Base-by-base conservation (phyloP, 2,113 vertebrate genomes). In the Oostethus manadensis region DNA sequence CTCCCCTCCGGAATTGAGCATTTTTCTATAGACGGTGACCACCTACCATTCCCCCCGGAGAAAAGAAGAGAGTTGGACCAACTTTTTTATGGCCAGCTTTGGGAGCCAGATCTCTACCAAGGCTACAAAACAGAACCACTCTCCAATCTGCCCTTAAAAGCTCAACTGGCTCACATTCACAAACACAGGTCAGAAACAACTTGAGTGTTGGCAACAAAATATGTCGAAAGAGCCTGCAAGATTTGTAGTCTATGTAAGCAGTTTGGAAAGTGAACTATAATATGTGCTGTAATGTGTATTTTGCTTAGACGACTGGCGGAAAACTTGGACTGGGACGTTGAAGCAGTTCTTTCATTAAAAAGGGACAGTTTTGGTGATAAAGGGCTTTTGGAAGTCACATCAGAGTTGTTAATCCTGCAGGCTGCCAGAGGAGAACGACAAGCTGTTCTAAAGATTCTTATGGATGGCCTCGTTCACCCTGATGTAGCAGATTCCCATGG, bases 401-500 rank as follows among this genome's bases (percentile, higher is more conserved):
- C 92, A 16, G 80, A 87, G 66, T 69, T 64, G 17, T 53, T 94
- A 56, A 92, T 95, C 63, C 44, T 78, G 56, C 83, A 83, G 56
- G 89, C 93, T 0, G 77, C 76, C 22, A 67, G 50, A 18, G 93
- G 93, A 10, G 70, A 91, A 18, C 53, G n/a, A 0, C 56, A 75
- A 3, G 76, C 79, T 20, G 77, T 93, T n/a, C 71, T 29, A 2
- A 62, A 73, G 2, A 72, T 89, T 46, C 81, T 96, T 53, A 71
- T 63, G 51, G 76, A 75, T 1, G 68, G 77, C 23, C 64, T 84
- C 6, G 88, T 81, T 49, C 86, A 87, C 46, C 89, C 91, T 0
- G 89, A 95, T 0, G 82, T 94, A 13, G 87, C 89, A 0, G 93
- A 95, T 21, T 66, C 79, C 0, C 71, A 26, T 0, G 93, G 93